phyloP scores from a whole-genome alignment of 2,113 vertebrate genomes.

The Meles meles region DNA sequence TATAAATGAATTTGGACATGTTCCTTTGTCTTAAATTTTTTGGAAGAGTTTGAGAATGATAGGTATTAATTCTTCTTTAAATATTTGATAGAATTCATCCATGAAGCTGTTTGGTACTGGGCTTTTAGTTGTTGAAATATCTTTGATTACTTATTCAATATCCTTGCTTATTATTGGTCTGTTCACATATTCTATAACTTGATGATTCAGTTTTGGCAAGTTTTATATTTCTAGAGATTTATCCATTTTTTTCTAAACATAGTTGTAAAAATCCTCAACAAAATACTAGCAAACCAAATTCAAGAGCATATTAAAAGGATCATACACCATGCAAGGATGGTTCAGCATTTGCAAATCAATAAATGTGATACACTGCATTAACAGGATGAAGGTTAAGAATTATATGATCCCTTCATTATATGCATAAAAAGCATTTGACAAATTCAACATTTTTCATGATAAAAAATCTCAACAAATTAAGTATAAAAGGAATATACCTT shows the following conservation, averaged over 20 bases:
- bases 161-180: neutral
- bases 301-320: neutral
- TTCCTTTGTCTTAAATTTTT: neutral
- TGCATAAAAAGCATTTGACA: neutral
- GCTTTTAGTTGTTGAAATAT: neutral
- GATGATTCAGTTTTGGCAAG: neutral
- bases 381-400: neutral
- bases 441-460: neutral
- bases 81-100: neutral
- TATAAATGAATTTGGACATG: neutral
- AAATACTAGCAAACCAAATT: neutral
- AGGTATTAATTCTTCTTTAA: neutral
- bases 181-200: neutral
- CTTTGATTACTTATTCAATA: neutral
- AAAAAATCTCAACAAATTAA: neutral
- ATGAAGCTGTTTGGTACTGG: neutral
- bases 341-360: neutral
- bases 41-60: neutral
- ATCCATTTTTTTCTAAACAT: neutral
- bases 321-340: neutral
- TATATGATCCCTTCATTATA: neutral
- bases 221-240: neutral
- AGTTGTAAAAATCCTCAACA: neutral
- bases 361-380: neutral
- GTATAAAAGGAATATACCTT: neutral